Evolutionary conservation across 2,113 vertebrate genomes (phyloP).

Genomic region (Labrus mixtus): DNA sequence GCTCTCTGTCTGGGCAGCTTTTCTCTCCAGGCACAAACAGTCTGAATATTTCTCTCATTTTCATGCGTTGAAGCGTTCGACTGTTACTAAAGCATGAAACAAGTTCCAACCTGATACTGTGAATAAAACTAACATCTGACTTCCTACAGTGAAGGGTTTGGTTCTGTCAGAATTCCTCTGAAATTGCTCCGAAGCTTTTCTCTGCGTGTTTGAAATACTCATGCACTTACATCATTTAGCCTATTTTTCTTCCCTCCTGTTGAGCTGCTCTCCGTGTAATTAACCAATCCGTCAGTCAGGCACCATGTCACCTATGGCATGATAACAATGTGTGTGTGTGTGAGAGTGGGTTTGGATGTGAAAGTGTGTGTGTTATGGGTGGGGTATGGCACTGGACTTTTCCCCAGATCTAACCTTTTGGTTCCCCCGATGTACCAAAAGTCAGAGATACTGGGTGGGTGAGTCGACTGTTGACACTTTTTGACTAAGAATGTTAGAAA

Average conservation of each 20-base stretch:
- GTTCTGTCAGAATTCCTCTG: constrained; percentile 61
- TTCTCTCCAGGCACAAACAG: constrained; percentile 52
- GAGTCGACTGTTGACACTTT: too few species aligned
- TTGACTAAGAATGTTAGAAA: too few species aligned
- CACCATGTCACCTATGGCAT: constrained; percentile 26
- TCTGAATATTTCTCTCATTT: constrained; percentile 44
- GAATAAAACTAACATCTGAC: constrained; percentile 66
- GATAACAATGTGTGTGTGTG: constrained; percentile 37
- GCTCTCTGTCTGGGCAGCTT: constrained; percentile 57
- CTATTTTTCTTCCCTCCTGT: constrained; percentile 33
- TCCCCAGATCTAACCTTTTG: too few species aligned
- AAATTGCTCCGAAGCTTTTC: constrained; percentile 54
- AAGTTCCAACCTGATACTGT: constrained; percentile 68
- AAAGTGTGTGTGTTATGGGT: not conserved
- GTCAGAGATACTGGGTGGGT: too few species aligned
- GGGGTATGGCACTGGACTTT: not conserved
- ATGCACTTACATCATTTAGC: constrained; percentile 65
- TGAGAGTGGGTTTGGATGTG: not conserved
- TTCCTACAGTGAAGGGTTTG: constrained; percentile 53
- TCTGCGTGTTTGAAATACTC: constrained; percentile 70
- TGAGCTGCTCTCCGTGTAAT: constrained; percentile 41
- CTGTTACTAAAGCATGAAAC: constrained; percentile 54
- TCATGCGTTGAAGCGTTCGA: constrained; percentile 37
- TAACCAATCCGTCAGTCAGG: constrained; percentile 56
- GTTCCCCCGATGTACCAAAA: too few species aligned